Evolutionary conservation across 2,888 invertebrate species (phyloP).

Genomic region (Reticulitermes lucifugus): DNA sequence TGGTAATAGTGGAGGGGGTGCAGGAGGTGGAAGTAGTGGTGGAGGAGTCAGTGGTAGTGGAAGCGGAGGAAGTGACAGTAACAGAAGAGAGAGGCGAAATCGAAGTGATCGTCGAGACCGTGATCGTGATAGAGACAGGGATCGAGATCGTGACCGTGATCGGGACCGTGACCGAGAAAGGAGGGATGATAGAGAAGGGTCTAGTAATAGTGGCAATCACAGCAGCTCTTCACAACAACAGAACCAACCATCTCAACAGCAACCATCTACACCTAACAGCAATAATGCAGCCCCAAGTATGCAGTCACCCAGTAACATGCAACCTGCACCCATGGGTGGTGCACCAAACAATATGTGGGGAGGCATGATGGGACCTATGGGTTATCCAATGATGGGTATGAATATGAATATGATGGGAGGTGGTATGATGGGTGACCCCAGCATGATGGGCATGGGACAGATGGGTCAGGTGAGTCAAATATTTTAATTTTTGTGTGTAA

Average conservation of each 20-base stretch:
- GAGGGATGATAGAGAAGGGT: slow-evolving; percentile 50
- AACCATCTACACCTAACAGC: not conserved
- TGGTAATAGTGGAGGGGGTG: not conserved
- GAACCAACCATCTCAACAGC: not conserved
- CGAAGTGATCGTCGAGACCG: slow-evolving; percentile 55
- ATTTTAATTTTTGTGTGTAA: not conserved
- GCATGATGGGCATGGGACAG: slow-evolving; percentile 70
- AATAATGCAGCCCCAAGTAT: slow-evolving; percentile 33
- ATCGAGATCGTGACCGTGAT: slow-evolving; percentile 54
- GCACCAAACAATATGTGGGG: slow-evolving; percentile 54
- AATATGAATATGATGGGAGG: slow-evolving; percentile 59
- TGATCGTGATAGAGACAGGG: slow-evolving; percentile 55
- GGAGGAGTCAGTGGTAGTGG: slow-evolving; percentile 5
- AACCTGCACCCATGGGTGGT: slow-evolving; percentile 40
- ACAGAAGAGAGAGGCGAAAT: slow-evolving; percentile 52
- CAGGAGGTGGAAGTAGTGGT: not conserved
- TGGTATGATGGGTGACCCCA: slow-evolving; percentile 75
- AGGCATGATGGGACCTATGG: slow-evolving; percentile 59
- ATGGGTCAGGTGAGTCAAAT: slow-evolving; percentile 52
- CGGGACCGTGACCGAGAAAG: slow-evolving; percentile 55
- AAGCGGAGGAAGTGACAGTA: slow-evolving; percentile 36
- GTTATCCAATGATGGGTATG: slow-evolving; percentile 58
- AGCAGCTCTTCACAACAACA: slow-evolving; percentile 39
- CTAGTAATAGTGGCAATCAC: slow-evolving; percentile 48
- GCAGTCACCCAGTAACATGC: slow-evolving; percentile 38